Base-by-base conservation (phyloP, 1,140 invertebrate genomes). In the Drosophila kepulauana region DNA sequence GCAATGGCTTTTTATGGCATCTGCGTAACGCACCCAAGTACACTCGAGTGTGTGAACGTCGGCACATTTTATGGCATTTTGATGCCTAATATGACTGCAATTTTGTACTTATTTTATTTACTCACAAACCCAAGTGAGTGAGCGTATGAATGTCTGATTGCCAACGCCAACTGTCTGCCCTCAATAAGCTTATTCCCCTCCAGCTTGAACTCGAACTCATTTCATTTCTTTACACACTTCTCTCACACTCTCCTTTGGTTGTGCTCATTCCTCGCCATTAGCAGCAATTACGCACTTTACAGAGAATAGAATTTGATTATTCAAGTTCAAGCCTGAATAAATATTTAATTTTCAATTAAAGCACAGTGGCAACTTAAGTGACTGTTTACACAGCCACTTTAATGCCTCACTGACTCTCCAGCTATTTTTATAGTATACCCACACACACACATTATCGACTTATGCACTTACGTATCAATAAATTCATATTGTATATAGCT, bases 31-130 rank as follows among this genome's bases (percentile, higher is more conserved):
- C 65, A 75, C 62, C 58, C 69, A 56, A 84, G 80, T 68, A 88
- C 69, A 79, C 80, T 84, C 77, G 61, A 87, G 77, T 84, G 84
- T 78, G 79, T 84, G 56, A 75, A 72, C 63, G 71, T 49, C 56
- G 69, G 74, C 74, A 78, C 77, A 84, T 89, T 87, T 87, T 70
- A 87, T 80, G 78, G 80, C 84, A 80, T 88, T 88, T 88, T 87
- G 58, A 81, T 80, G 84, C 77, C 73, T 87, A 87, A 88, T 87
- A 88, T 81, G 52, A 75, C 73, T 72, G 78, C 84, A 80, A 87
- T 87, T 88, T 89, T 67, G 66, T 84, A 81, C 73, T 78, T 84
- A 87, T 87, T 88, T 87, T 88, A 87, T 78, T 84, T 78, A 38
- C 68, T n/a, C 35, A 25, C 56, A 25, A 25, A 10, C 35, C 15